A percentile compares a stretch with the other conserved stretches of the same genome.
phyloP scores from a whole-genome alignment of 92 coral and sea anemone genomes.

The Galaxea fascicularis region DNA sequence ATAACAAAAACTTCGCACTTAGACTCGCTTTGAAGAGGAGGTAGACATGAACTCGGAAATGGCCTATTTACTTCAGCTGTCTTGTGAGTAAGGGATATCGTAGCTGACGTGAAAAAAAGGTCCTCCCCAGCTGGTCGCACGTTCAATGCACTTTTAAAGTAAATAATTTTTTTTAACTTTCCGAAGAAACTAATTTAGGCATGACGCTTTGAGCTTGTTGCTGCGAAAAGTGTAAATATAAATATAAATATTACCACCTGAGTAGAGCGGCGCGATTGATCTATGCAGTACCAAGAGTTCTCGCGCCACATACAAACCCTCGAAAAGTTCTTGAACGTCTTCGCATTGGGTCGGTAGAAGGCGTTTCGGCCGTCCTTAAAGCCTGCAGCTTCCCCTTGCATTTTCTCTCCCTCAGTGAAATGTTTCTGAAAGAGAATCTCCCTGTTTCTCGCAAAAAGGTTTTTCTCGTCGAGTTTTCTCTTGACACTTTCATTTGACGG shows the following conservation, averaged over 20 bases:
- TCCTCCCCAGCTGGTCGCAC: too few species aligned
- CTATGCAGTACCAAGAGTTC: conserved; percentile 32
- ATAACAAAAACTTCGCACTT: too few species aligned
- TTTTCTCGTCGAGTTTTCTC: conserved; percentile 61
- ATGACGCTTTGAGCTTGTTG: too few species aligned
- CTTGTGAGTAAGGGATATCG: too few species aligned
- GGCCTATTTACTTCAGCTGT: too few species aligned
- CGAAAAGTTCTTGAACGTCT: conserved; percentile 31
- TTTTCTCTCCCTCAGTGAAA: conserved; percentile 75
- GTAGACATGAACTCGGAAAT: too few species aligned
- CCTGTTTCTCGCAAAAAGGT: conserved; percentile 68
- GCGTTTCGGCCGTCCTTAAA: conserved; percentile 58
- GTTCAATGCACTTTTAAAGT: too few species aligned
- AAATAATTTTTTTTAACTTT: too few species aligned
- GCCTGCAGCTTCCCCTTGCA: conserved; percentile 84
- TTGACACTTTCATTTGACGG: conserved; percentile 67
- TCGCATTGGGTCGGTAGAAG: conserved; percentile 35
- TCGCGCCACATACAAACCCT: conserved; percentile 69
- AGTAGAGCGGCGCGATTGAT: not conserved
- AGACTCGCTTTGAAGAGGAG: too few species aligned
- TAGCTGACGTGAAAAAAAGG: too few species aligned
- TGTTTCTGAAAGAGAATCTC: conserved; percentile 75
- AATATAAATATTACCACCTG: not conserved
- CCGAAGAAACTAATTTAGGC: too few species aligned
- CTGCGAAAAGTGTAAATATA: too few species aligned